Base-by-base conservation (phyloP, 2,888 invertebrate genomes). In the Drosophila longiperda region DNA sequence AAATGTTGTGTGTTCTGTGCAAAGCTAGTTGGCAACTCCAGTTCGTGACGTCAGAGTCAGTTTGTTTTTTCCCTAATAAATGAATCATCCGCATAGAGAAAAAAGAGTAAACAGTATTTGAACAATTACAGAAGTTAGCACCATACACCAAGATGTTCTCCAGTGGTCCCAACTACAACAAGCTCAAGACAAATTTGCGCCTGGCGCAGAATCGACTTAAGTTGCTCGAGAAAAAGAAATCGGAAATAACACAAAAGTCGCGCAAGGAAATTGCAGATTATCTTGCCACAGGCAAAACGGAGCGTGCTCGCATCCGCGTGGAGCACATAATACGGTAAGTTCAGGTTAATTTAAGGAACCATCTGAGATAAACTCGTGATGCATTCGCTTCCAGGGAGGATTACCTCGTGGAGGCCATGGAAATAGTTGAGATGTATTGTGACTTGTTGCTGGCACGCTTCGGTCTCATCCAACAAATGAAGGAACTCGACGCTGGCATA, bases 381-480 rank as follows among this genome's bases (percentile, higher is more conserved):
- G 8, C 29, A 42, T n/a, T 33, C 0, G 12, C 15, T 38, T 20
- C 32, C 65, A 96, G 99, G 53, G 99, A 99, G 94, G 99, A 99
- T 93, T 99, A 99, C 93, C 95, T 99, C 93, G 99, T 99, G 4
- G 99, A 99, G 94, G 99, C 99, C 1, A 98, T 99, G 97, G 99
- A 99, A 94, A 95, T 99, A 69, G 95, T 99, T 0, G 99, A 99
- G 94, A 99, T 99, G 99, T 99, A 98, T 92, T 99, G 99, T 93
- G 99, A 99, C 94, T 94, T 99, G 60, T 93, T 99, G 52, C 93
- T 99, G 62, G 99, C 99, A 0, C 95, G 99, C 89, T 99, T 99
- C 94, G 99, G 99, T 0, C 94, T 99, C 12, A 96, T 99, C 62
- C 98, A 98, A 49, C 98, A 99, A 93, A 98, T 98, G 97, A 98